phyloP scores from a whole-genome alignment of 1,140 invertebrate genomes.

The Artemia franciscana region DNA sequence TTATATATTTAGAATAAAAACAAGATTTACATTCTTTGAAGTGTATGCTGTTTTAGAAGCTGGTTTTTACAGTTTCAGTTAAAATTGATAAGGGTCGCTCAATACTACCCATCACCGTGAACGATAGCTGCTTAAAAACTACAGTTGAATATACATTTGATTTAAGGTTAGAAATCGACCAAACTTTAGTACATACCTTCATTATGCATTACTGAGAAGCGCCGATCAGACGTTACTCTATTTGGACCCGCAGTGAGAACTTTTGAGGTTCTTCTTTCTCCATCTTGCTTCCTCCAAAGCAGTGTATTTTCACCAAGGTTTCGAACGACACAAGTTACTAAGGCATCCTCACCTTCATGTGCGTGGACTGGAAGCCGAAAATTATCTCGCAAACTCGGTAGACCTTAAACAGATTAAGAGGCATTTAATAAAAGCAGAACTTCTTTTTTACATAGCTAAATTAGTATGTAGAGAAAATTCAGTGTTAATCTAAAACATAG shows the following conservation, averaged over 20 bases:
- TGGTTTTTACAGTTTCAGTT: neutral
- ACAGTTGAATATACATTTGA: neutral
- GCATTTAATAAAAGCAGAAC: too few relatives aligned
- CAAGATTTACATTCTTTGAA: too few relatives aligned
- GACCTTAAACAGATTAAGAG: too few relatives aligned
- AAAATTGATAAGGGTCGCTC: neutral
- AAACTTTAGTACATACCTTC: constrained; percentile 25
- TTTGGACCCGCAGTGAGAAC: constrained; percentile 46
- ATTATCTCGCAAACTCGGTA: constrained; percentile 14
- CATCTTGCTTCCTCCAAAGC: constrained; percentile 39
- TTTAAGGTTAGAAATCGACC: too few relatives aligned
- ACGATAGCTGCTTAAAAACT: neutral
- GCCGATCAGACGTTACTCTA: constrained; percentile 39
- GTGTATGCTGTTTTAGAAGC: too few relatives aligned
- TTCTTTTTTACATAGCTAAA: too few relatives aligned
- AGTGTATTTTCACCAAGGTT: constrained; percentile 37
- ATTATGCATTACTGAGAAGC: constrained; percentile 44
- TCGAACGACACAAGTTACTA: constrained; percentile 46
- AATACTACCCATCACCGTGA: neutral
- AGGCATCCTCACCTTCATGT: constrained; percentile 40
- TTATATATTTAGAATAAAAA: too few relatives aligned
- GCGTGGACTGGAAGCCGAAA: constrained; percentile 21
- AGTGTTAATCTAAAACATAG: too few relatives aligned
- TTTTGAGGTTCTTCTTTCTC: constrained; percentile 22
- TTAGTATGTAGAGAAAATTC: too few relatives aligned